Conservation (phyloP, 2,888 invertebrate genomes). For the Ecliptopera silaceata region DNA sequence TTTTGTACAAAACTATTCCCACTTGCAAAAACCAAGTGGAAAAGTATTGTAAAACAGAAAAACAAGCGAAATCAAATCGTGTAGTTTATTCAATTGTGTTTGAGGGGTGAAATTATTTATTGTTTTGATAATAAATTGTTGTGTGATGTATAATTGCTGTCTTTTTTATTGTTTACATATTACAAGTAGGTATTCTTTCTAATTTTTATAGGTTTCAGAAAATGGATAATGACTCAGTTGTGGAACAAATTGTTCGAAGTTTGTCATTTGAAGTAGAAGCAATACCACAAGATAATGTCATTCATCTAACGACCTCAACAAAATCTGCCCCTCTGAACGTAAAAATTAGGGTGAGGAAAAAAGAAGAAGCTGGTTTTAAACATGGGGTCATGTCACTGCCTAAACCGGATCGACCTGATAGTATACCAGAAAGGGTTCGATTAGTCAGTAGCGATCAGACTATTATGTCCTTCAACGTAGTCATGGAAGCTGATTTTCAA, state of each 20-base stretch:
- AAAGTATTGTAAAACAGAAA: slow-evolving; percentile 27
- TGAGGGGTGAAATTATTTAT: slow-evolving; percentile 47
- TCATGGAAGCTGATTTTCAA: slow-evolving; percentile 55
- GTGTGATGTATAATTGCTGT: slow-evolving; percentile 9
- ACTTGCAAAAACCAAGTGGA: slow-evolving; percentile 21
- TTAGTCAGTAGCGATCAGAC: slow-evolving; percentile 67
- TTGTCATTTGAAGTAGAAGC: slow-evolving; percentile 66
- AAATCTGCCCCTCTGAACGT: slow-evolving; percentile 59
- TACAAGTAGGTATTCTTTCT: not conserved
- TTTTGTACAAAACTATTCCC: slow-evolving; percentile 30
- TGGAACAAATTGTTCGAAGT: slow-evolving; percentile 54
- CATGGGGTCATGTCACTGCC: slow-evolving; percentile 50
- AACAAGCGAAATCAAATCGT: slow-evolving; percentile 58
- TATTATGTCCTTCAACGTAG: slow-evolving; percentile 67
- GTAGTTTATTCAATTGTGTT: slow-evolving; percentile 71
- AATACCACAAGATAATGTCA: slow-evolving; percentile 46
- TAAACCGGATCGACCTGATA: slow-evolving; percentile 38
- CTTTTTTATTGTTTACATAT: not conserved
- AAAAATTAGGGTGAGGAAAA: slow-evolving; percentile 65
- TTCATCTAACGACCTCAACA: slow-evolving; percentile 36
- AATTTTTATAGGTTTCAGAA: slow-evolving; percentile 34
- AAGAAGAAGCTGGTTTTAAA: slow-evolving; percentile 42
- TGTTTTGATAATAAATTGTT: slow-evolving; percentile 14
- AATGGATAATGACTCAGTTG: slow-evolving; percentile 48
- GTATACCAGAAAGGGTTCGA: slow-evolving; percentile 47